Percentiles rank a stretch among this genome's conserved stretches.
Evolutionary conservation across 2,797 vertebrate species (phyloP).

Genomic region (Sebastes minor): DNA sequence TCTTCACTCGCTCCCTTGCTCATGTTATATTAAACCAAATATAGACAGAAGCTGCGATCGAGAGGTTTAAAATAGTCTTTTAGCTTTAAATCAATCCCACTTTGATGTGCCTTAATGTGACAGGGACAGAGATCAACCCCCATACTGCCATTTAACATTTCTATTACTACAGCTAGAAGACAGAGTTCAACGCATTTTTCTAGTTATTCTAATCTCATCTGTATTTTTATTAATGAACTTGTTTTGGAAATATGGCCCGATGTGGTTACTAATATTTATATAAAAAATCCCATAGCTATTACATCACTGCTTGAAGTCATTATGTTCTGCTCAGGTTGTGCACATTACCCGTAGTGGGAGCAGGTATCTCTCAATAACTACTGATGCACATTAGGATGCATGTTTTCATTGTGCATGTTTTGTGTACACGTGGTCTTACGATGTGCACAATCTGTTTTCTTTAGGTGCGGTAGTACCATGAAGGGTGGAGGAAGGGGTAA

Average conservation of each 20-base stretch:
- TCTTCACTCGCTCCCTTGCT: not conserved
- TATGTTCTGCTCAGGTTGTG: not conserved
- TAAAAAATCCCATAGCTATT: not conserved
- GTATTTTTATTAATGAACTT: not conserved
- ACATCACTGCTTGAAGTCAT: not conserved
- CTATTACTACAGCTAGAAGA: not conserved
- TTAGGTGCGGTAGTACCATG: constrained; percentile 92
- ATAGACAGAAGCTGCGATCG: not conserved
- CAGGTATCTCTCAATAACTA: not conserved
- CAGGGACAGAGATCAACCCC: not conserved
- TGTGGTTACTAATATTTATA: not conserved
- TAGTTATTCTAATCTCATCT: not conserved
- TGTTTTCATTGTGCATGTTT: not conserved
- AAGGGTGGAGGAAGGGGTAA: constrained; percentile 95
- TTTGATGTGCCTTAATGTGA: not conserved
- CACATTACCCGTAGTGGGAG: not conserved
- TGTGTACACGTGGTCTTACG: not conserved
- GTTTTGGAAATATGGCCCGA: not conserved
- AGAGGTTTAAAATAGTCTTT: not conserved
- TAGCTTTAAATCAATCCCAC: not conserved
- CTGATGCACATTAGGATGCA: not conserved
- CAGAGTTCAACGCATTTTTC: not conserved
- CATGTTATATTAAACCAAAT: constrained; percentile 7
- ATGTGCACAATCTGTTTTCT: constrained; percentile 6
- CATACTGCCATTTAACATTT: not conserved